These are phyloP conservation scores for Athene noctua DNA, from an alignment of 2,113 vertebrate genomes.

Conservation along the genomic window DNA sequence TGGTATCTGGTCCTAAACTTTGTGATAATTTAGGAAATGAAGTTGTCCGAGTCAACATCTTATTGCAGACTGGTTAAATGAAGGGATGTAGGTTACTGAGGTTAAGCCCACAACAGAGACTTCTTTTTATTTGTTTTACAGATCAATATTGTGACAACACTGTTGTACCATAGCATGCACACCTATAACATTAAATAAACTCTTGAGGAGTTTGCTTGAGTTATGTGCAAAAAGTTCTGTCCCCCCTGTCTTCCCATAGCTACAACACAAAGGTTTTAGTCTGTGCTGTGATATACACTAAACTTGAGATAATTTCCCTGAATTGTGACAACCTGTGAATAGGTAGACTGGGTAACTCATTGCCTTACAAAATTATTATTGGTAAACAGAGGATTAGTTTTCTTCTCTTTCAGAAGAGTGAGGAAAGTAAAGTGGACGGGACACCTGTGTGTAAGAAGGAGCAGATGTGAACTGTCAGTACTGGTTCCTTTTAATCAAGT, in stretches of 20 bases:
- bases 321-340: neutral
- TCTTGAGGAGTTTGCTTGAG: neutral
- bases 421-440: neutral
- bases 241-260: fast-evolving
- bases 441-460: neutral
- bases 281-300: neutral
- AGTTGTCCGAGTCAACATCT: neutral
- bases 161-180: neutral
- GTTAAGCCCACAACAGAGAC: neutral
- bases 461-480: neutral
- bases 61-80: neutral
- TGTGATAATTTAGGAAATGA: neutral
- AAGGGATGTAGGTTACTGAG: neutral
- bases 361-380: neutral
- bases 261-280: neutral
- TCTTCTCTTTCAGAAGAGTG: neutral
- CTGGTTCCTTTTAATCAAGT: neutral
- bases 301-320: neutral
- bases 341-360: neutral
- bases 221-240: neutral
- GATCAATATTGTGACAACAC: neutral
- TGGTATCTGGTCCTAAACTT: neutral
- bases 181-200: neutral
- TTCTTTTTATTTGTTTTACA: neutral
- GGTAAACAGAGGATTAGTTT: neutral